These are phyloP conservation scores for Eurytoma californica DNA, from an alignment of 2,888 invertebrate species.

Conservation along the genomic window DNA sequence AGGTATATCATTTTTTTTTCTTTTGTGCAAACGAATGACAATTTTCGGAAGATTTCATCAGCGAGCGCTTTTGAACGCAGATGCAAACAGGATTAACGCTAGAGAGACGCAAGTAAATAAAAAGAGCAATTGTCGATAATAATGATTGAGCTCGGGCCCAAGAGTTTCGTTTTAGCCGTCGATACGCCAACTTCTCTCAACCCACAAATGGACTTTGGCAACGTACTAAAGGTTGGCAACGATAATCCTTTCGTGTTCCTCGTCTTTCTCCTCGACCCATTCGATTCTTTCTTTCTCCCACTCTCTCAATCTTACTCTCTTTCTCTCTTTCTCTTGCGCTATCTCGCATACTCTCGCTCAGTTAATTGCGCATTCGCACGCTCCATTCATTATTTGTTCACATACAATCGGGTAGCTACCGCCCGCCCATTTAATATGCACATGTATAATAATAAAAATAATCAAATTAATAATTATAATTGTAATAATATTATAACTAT, in stretches of 20 bases:
- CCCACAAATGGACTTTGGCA: conserved; percentile 71
- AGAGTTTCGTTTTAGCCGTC: conserved; percentile 58
- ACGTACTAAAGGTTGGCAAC: conserved; percentile 71
- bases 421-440: conserved; percentile 60
- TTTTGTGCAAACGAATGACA: no score
- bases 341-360: conserved; percentile 38
- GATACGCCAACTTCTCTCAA: conserved; percentile 56
- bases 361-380: conserved; percentile 31
- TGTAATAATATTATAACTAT: conserved; percentile 40
- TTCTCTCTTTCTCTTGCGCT: conserved; percentile 21
- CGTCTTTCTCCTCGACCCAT: conserved; percentile 17
- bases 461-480: conserved; percentile 32
- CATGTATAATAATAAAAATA: conserved; percentile 52
- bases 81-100: conserved; percentile 21
- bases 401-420: conserved; percentile 63
- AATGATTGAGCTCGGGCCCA: conserved; percentile 63
- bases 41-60: conserved; percentile 19
- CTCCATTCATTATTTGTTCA: conserved; percentile 48
- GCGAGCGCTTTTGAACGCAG: conserved; percentile 1
- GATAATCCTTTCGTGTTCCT: conserved; percentile 64
- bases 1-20: no score
- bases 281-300: background rate
- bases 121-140: conserved; percentile 8
- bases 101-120: conserved; percentile 23
- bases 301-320: background rate